phyloP scores from a whole-genome alignment of 2,888 invertebrate genomes.

The Xestobium rufovillosum region DNA sequence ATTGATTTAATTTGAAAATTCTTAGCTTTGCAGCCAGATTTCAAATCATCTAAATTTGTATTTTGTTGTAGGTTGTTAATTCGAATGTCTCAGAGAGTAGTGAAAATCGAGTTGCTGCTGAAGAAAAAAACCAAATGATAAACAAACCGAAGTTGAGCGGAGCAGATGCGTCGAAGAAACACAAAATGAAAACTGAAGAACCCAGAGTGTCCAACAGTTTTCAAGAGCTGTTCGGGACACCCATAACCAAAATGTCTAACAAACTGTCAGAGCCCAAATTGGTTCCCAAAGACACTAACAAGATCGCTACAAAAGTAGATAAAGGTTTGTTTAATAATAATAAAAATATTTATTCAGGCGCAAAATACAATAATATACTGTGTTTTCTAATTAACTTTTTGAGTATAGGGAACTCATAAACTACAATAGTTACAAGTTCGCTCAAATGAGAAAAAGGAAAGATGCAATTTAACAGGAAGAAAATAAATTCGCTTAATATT shows the following conservation, averaged over 20 bases:
- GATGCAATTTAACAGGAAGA: too few species aligned
- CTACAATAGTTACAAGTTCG: too few species aligned
- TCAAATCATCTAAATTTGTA: too few species aligned
- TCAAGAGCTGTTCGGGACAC: conserved; percentile 74
- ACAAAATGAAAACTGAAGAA: conserved; percentile 40
- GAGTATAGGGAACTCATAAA: too few species aligned
- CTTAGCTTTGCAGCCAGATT: too few species aligned
- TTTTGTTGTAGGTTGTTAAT: conserved; percentile 34
- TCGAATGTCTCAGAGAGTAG: conserved; percentile 40
- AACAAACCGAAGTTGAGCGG: conserved; percentile 65
- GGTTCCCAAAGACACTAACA: conserved; percentile 36
- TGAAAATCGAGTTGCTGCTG: conserved; percentile 35
- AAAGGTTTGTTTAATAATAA: conserved; percentile 38
- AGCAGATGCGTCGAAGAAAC: conserved; percentile 33
- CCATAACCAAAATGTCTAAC: conserved; percentile 70
- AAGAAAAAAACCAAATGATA: conserved; percentile 49
- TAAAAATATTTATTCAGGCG: too few species aligned
- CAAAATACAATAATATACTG: too few species aligned
- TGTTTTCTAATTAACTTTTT: too few species aligned
- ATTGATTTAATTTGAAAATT: too few species aligned
- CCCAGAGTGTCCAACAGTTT: conserved; percentile 49
- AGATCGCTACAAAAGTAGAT: conserved; percentile 48
- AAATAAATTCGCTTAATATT: too few species aligned
- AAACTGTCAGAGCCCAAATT: conserved; percentile 57
- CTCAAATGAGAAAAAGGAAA: too few species aligned